Evolutionary conservation across 1,140 invertebrate species (phyloP).

Genomic region (Hylaeus volcanicus): DNA sequence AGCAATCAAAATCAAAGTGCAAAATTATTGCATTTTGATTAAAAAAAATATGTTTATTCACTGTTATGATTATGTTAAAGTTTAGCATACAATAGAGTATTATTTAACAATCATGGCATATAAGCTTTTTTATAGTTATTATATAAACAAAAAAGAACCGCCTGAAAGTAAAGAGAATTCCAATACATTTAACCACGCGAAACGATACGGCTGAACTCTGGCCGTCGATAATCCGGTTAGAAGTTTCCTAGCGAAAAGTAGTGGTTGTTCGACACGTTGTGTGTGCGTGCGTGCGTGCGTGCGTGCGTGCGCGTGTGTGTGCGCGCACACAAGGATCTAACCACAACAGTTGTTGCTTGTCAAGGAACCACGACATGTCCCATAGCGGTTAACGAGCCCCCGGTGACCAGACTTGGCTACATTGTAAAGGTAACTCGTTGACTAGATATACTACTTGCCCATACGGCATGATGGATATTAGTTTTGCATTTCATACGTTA

Average conservation of each 20-base stretch:
- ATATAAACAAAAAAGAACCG: neutral
- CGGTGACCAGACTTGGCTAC: neutral
- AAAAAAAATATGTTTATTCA: slow-evolving; percentile 54
- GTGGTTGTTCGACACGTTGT: neutral
- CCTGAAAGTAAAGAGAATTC: slow-evolving; percentile 1
- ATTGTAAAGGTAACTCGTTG: slow-evolving; percentile 16
- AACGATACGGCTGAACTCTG: slow-evolving; percentile 3
- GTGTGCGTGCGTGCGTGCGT: no score
- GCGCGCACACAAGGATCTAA: neutral
- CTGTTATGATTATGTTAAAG: slow-evolving; percentile 48
- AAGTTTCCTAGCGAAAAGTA: slow-evolving; percentile 8
- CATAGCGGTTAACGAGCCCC: slow-evolving; percentile 19
- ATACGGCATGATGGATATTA: no score
- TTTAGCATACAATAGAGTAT: slow-evolving; percentile 52
- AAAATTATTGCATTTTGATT: slow-evolving; percentile 27
- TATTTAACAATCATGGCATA: slow-evolving; percentile 47
- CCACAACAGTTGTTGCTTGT: slow-evolving; percentile 44
- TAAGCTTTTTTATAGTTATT: slow-evolving; percentile 46
- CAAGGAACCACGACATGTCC: slow-evolving; percentile 23
- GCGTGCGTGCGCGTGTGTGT: no score
- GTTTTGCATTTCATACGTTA: neutral
- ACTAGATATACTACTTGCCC: neutral
- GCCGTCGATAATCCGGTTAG: slow-evolving; percentile 28
- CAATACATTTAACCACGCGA: neutral
- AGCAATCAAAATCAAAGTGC: slow-evolving; percentile 8